Base-by-base conservation (phyloP, 2,113 vertebrate species). In the Motacilla tschutschensis region DNA sequence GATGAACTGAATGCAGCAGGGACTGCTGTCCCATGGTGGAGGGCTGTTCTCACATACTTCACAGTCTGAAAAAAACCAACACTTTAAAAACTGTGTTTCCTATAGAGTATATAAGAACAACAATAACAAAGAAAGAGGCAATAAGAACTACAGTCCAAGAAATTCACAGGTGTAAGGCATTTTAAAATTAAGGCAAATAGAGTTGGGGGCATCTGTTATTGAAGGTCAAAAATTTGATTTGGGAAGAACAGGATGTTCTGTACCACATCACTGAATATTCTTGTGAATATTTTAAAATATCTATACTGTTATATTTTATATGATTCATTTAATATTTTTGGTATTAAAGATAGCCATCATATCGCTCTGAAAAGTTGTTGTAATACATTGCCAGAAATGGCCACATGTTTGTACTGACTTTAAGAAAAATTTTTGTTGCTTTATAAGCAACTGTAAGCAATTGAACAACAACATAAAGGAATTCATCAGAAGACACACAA, bases 11-110 rank as follows among this genome's bases (percentile, higher is more conserved):
- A 20, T 58, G 25, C 31, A 47, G 31, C 17, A 44, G 57, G 50
- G 36, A 36, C 28, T 59, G 1, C n/a, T 51, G 29, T 66, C 16
- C 31, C 0, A 0, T n/a, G 10, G 40, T 67, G 28, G 21, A 84
- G 20, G 9, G 16, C n/a, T 77, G 13, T 43, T 75, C 29, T 62
- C 44, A 60, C 31, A 38, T 20, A 38, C 6, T 65, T 90, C 14
- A 53, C 43, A 18, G 6, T 38, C 58, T 76, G 63, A 53, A 72
- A 59, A 62, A 64, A 59, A 13, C 17, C 9, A 62, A 31, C 11
- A 24, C 33, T 78, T 81, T n/a, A 57, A 78, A 78, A 78, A 26
- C 15, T 6, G 6, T 19, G 12, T 81, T 78, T 78, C 36, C 43
- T 46, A 17, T 53, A 28, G 24, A 36, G 3, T 58, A 24, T 62